These are phyloP conservation scores for Plectropomus leopardus DNA, from an alignment of 2,113 vertebrate species.

Conservation along the genomic window DNA sequence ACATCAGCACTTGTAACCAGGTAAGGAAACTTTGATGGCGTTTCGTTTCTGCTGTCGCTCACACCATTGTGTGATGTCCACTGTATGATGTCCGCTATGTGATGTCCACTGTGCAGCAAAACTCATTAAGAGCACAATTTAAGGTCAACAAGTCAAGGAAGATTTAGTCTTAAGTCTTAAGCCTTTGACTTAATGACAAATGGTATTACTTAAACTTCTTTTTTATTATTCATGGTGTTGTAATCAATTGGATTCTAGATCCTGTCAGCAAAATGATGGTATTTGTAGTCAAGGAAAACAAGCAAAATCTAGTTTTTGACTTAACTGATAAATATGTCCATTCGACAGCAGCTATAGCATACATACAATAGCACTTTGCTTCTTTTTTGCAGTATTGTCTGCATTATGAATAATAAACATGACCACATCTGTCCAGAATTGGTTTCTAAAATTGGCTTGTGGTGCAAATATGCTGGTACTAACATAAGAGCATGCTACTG, in stretches of 20 bases:
- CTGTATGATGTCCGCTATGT: background rate
- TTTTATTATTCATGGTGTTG: background rate
- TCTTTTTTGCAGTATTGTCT: background rate
- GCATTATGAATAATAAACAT: too few species aligned
- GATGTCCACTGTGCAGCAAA: background rate
- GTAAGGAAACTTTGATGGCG: constrained; percentile 79
- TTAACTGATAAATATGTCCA: background rate
- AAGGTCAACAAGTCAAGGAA: background rate
- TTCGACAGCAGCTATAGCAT: background rate
- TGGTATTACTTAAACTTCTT: background rate
- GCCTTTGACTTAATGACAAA: background rate
- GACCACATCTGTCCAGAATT: background rate
- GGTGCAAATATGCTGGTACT: background rate
- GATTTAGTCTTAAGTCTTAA: background rate
- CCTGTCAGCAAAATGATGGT: background rate
- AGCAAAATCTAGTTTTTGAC: background rate
- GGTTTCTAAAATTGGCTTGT: background rate
- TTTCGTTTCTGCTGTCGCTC: background rate
- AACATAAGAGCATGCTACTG: background rate
- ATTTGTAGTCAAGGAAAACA: background rate
- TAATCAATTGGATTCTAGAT: background rate
- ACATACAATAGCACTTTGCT: background rate
- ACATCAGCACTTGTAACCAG: constrained; percentile 97
- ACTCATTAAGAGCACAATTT: background rate
- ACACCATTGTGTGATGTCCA: background rate